Base-by-base conservation (phyloP, 2,113 vertebrate genomes). In the Trematocara variabile region DNA sequence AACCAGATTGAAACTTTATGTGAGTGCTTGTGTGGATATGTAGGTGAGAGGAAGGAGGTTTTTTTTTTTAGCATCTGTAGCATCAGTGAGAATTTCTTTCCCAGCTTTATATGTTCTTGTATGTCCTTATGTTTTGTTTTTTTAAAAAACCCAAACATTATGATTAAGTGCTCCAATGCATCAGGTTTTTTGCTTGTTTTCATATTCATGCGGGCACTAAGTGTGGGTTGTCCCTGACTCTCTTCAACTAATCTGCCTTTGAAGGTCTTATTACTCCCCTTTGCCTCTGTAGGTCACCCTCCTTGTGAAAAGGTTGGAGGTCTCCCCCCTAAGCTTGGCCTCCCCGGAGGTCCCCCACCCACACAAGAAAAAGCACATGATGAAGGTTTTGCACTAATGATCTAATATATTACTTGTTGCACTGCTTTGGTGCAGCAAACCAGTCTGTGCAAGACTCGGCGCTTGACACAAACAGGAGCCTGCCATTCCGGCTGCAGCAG, bases 1-100 rank as follows among this genome's bases (percentile, higher is more conserved):
- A 94, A 91, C 93, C 84, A 96, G 91, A 95, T 94, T 96, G 94
- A 94, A 81, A 94, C 85, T 77, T 95, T 85, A 88, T 90, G 30
- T 41, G 54, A 22, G 73, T 55, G 77, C 84, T 2, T 85, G 70
- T 82, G 77, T 82, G 77, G 25, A 58, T 81, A 6, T 84, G 63
- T 53, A 79, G 63, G 83, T 86, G 85, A 84, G 63, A 78, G 41
- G 33, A 77, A 25, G 22, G 14, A 48, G 6, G 11, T 2, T 0
- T 8, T 2, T 13, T 39, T 28, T 30, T 30, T 30, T 30, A 70
- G 73, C 60, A 9, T 83, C 13, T 54, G 33, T 50, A 84, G 56
- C 80, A 37, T 77, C 16, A 28, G 37, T 22, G 79, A 79, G 18
- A 79, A 44, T 46, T 39, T 52, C 18, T 50, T 33, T 75, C 44